Base-by-base conservation (phyloP, 2,888 invertebrate genomes). In the Drosophila dives region DNA sequence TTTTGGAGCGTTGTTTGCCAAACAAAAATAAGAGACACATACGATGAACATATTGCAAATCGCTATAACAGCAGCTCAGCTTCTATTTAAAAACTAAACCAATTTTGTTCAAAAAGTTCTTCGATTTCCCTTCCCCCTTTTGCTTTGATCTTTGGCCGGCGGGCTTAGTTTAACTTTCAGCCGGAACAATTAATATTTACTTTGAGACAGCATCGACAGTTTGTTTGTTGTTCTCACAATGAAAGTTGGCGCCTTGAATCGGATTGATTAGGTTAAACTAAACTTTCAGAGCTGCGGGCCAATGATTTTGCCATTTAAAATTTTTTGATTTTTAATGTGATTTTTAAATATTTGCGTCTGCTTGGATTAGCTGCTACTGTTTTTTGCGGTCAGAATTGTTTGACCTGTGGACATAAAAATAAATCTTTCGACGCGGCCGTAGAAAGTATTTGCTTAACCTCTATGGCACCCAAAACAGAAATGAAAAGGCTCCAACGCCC, bases 141-240 rank as follows among this genome's bases (percentile, higher is more conserved):
- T 5, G 48, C 12, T 10, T 15, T 29, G 5, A 15, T 12, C 20
- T 48, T 33, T 49, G 5, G 7, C 34, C 48, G 45, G 45, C 71
- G 34, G 20, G 20, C 45, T 8, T 7, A 42, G 49, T 60, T 51
- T 10, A 26, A 17, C 36, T 42, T 26, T 36, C 33, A 11, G 48
- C 26, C 11, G 15, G 15, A n/a, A 51, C n/a, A 59, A 55, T 75
- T 53, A 84, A 72, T 77, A 72, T 73, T 68, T 64, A 64, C 60
- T 49, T 75, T 49, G 65, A 77, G 80, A 72, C 50, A 79, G 34
- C 49, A 56, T 32, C 17, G 29, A 50, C 17, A 11, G 20, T 55
- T 12, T 62, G 77, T 83, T 88, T 83, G 66, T 79, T 75, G 72
- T 86, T 79, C 84, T 79, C 81, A 86, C 68, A 58, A 70, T 50